phyloP scores from a whole-genome alignment of 2,797 vertebrate genomes.

The Cichlasoma orientale region DNA sequence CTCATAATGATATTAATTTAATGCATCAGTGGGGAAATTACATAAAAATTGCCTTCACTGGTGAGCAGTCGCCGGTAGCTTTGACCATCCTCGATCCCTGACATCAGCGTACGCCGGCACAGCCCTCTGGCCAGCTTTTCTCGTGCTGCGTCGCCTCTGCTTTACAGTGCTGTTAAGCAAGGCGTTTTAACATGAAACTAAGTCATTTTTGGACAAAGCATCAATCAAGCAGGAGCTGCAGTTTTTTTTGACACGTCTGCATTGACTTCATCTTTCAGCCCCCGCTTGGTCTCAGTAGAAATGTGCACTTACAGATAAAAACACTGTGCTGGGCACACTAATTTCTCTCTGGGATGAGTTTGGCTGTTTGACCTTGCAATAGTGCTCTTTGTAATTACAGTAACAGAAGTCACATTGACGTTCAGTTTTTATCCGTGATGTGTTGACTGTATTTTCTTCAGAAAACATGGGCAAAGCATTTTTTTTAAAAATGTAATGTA shows the following conservation, averaged over 20 bases:
- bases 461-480: not conserved
- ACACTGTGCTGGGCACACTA: not conserved
- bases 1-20: not conserved
- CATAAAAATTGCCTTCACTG: not conserved
- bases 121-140: not conserved
- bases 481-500: too few relatives aligned
- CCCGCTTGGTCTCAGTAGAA: accelerated
- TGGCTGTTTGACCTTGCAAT: not conserved
- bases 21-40: not conserved
- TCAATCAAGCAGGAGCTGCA: not conserved
- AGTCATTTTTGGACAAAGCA: not conserved
- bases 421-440: not conserved
- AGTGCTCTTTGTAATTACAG: not conserved
- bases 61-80: not conserved
- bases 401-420: not conserved
- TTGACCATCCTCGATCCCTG: not conserved
- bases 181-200: not conserved
- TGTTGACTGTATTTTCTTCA: not conserved
- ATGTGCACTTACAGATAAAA: not conserved
- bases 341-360: not conserved
- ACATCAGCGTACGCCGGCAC: not conserved
- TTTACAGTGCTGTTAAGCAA: not conserved
- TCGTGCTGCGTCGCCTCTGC: not conserved
- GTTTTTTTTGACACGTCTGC: not conserved
- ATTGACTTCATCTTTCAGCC: accelerated